phyloP scores from a whole-genome alignment of 2,113 vertebrate genomes.

The rat (Rattus norvegicus) region GRCr8 NC_086022.1:63338001-63338500 shows the following conservation, averaged over 20 bases:
- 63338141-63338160: slow-evolving; percentile 59
- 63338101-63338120: slow-evolving; percentile 47
- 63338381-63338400: not conserved
- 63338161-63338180: slow-evolving; percentile 3
- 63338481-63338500: not conserved
- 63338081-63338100: slow-evolving; percentile 53
- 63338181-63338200: slow-evolving; percentile 46
- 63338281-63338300: not conserved
- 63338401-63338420: not conserved
- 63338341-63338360: slow-evolving; percentile 18
- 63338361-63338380: not conserved
- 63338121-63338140: slow-evolving; percentile 62
- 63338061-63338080: slow-evolving; percentile 60
- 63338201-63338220: not conserved
- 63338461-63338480: not conserved
- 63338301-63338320: not conserved
- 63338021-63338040: slow-evolving; percentile 69
- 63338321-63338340: not conserved
- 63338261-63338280: not conserved
- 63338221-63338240: not conserved
- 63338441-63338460: not conserved
- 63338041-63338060: slow-evolving; percentile 61
- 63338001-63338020: slow-evolving; percentile 63
- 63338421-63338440: not conserved
- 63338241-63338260: not conserved